A percentile compares a stretch with the other conserved stretches of the same genome.
Conservation (phyloP, 2,888 invertebrate genomes). For the Lepeophtheirus nordmannii region DNA sequence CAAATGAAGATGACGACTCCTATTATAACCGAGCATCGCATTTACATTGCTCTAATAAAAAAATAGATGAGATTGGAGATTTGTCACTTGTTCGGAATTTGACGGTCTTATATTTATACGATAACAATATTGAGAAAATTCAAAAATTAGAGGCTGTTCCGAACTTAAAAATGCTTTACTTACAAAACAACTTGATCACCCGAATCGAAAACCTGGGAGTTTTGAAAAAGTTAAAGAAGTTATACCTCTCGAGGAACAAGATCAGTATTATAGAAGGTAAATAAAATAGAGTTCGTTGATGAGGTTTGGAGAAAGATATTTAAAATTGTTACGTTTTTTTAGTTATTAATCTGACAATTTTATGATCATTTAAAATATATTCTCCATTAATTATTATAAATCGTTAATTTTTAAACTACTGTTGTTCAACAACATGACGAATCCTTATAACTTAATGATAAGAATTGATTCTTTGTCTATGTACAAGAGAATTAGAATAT, state of each 20-base stretch:
- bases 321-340: neutral
- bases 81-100: conserved; percentile 10
- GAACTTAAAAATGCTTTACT: conserved; percentile 17
- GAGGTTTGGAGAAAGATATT: neutral
- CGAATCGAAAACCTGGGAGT: neutral
- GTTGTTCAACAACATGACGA: neutral
- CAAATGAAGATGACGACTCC: neutral
- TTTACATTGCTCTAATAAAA: conserved; percentile 8
- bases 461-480: no score
- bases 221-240: conserved; percentile 14
- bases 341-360: neutral
- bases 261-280: conserved; percentile 12
- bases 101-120: conserved; percentile 15
- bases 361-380: neutral
- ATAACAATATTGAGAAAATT: conserved; percentile 6
- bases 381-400: neutral
- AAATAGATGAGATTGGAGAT: conserved; percentile 15
- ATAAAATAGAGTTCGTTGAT: neutral
- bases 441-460: no score
- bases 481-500: no score
- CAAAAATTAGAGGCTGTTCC: conserved; percentile 3
- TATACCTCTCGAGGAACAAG: conserved; percentile 7
- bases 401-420: neutral
- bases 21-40: conserved; percentile 13
- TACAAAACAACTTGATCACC: conserved; percentile 10